Evolutionary conservation across 1,140 invertebrate genomes (phyloP), one percentile per base, ranked within the genome.

Genomic region (Macrobrachium rosenbergii): DNA sequence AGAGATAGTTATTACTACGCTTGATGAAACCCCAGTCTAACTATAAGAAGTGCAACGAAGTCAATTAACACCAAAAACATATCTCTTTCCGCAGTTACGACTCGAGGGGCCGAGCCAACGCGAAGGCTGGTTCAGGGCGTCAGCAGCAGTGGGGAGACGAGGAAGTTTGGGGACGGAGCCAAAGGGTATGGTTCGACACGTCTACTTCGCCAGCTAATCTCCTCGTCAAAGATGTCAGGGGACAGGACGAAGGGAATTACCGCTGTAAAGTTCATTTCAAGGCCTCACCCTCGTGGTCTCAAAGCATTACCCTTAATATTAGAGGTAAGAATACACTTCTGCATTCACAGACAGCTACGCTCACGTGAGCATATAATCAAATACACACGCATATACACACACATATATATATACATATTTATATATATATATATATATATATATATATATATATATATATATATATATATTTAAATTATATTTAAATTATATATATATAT

Each of bases 181-280:
- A 77, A 23, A 60, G 89, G 23, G 89, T 79, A 17, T 89, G 86
- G 89, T 88, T 89, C 59, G 82, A 89, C 69, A 88, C 87, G 3
- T 78, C 89, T 5, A 84, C 82, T 43, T 75, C 86, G 0, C 86
- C 89, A 19, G 89, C 89, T 23, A 82, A 89, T 75, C 83, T 89
- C 59, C 67, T 88, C 67, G 69, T 89, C 64, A 73, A 77, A 16
- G 78, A 89, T 87, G 89, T 89, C 28, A 64, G 72, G 45, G 89
- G 89, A 43, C 67, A 81, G 12, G 89, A 89, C 52, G 89, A 89
- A 37, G 89, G 89, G 11, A 87, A 64, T 72, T 89, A 89, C 62
- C 37, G 89, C 17, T 89, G 89, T 43, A 89, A 89, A 64, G 89
- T 89, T 12, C 89, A 89, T 83, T 89, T 89, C 73, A 84, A 84